Evolutionary conservation across 2,888 invertebrate genomes (phyloP).

Genomic region (Rhodophaea formosa): DNA sequence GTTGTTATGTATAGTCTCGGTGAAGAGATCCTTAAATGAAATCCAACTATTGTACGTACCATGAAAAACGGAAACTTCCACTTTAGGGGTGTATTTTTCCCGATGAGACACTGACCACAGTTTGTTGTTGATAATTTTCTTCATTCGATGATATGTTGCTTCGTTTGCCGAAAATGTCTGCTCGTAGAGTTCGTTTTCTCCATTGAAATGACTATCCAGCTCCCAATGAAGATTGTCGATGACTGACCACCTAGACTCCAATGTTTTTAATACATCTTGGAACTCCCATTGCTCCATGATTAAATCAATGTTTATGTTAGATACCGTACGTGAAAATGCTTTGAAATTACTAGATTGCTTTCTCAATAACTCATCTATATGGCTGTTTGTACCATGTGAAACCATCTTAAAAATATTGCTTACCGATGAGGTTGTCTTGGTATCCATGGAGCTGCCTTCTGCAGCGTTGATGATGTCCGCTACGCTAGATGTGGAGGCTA

Average conservation of each 20-base stretch:
- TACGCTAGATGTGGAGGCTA: no score
- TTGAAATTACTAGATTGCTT: neutral
- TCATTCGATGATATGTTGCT: neutral
- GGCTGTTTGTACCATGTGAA: neutral
- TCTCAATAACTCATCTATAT: neutral
- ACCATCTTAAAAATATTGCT: no score
- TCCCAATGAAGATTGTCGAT: neutral
- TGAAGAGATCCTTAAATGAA: neutral
- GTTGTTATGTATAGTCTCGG: neutral
- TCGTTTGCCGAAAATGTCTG: neutral
- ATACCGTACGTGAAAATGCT: neutral
- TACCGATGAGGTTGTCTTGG: neutral
- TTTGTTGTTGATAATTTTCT: neutral
- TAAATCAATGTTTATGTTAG: neutral
- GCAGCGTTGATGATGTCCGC: no score
- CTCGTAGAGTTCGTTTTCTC: neutral
- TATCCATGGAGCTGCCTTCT: no score
- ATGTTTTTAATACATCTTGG: neutral
- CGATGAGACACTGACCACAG: neutral
- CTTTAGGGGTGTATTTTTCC: neutral
- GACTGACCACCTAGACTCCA: neutral
- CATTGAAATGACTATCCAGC: neutral
- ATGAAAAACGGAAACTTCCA: neutral
- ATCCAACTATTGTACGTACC: neutral
- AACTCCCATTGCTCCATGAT: neutral